Evolutionary conservation across 2,888 invertebrate species (phyloP), one percentile per base, ranked within the genome.

Genomic region (Microdon myrmicae): DNA sequence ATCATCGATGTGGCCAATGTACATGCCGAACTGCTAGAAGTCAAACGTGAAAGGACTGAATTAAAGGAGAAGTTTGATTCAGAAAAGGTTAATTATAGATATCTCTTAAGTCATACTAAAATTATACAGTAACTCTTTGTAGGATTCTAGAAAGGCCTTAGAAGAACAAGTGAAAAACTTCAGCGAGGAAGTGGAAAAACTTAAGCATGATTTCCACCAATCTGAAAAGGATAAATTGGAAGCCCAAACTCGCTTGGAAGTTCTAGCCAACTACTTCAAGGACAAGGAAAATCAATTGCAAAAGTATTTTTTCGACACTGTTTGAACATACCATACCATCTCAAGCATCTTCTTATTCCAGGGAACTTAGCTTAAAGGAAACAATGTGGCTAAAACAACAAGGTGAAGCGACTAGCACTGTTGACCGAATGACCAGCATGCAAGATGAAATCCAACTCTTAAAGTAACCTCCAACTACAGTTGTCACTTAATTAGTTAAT

Each of bases 231-330:
- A 88, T 51, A 87, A 87, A 71, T 73, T 86, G 0, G 94, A 94
- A 75, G 89, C 92, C 0, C 84, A 87, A 70, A 94, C 92, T 0
- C 86, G 91, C 71, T 83, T 95, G 2, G 91, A 92, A 74, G 94
- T 95, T 1, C 82, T 96, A 26, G 89, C 91, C 0, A 89, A 88
- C 73, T 95, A 94, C 78, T 95, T 95, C 81, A 92, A 94, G 73
- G 93, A 95, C 68, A 89, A 92, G 71, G 95, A 95, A 79, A 84
- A 87, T 8, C 90, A 94, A 78, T 82, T 94, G 35, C 87, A 94
- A 81, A 94, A 92, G 90, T 94, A 83, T 82, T 82, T 82, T 22
- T 20, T n/a, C n/a, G n/a, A 12, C 6, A 54, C 29, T 10, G n/a
- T 45, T 22, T 37, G 13, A 9, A 2, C 31, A 25, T 22, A 2